These are phyloP conservation scores for Heliconius charithonia DNA, from an alignment of 2,888 invertebrate genomes.

Conservation along the genomic window DNA sequence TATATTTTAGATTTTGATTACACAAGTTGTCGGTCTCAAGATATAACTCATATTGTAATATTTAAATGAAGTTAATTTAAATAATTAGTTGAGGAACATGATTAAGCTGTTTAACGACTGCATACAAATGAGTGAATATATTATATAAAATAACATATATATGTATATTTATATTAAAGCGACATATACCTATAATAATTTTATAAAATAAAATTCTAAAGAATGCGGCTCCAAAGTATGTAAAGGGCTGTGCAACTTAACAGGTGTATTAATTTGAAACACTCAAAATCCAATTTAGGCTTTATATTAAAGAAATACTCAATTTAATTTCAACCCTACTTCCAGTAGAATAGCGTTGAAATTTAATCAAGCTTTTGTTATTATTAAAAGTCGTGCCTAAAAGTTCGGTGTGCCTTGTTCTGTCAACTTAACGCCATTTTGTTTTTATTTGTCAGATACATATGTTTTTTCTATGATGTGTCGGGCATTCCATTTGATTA, in stretches of 20 bases:
- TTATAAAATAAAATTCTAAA: slow-evolving; percentile 47
- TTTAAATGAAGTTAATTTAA: slow-evolving; percentile 18
- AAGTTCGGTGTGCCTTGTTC: slow-evolving; percentile 52
- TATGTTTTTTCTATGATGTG: slow-evolving; percentile 68
- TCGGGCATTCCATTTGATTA: slow-evolving; percentile 78
- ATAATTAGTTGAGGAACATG: neutral
- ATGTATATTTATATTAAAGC: neutral
- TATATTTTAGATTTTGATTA: neutral
- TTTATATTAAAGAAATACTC: neutral
- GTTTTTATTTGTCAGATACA: slow-evolving; percentile 77
- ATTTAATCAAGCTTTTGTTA: neutral
- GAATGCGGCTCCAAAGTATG: slow-evolving; percentile 79
- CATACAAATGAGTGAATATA: slow-evolving; percentile 9
- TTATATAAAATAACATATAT: neutral
- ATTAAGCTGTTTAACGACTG: slow-evolving; percentile 3
- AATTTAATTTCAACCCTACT: neutral
- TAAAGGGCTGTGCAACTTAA: slow-evolving; percentile 72
- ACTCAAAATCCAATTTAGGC: neutral
- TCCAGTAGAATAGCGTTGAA: neutral
- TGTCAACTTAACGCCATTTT: slow-evolving; percentile 79
- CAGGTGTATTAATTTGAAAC: slow-evolving; percentile 66
- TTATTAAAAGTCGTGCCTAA: neutral
- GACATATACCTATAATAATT: neutral
- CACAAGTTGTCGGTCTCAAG: neutral
- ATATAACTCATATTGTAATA: slow-evolving; percentile 1